Percentiles rank a stretch among this genome's conserved stretches.
Evolutionary conservation across 2,113 vertebrate genomes (phyloP).

Genomic region (Mirza zaza): DNA sequence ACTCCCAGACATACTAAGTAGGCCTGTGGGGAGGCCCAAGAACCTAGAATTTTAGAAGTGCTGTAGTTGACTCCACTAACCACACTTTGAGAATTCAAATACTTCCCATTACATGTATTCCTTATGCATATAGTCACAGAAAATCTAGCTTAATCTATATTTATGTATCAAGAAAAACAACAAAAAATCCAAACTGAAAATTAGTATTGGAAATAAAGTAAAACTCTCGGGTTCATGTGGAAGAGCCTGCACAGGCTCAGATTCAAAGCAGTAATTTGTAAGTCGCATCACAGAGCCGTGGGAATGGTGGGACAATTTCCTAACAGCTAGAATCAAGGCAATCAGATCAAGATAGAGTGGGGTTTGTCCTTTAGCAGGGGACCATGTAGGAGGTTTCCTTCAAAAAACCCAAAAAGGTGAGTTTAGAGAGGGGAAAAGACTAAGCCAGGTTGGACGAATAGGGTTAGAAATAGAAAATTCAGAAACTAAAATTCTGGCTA

Average conservation of each 20-base stretch:
- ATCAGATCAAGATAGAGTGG: neutral
- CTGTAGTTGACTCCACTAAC: neutral
- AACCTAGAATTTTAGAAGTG: neutral
- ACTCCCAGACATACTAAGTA: neutral
- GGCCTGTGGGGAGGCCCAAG: neutral
- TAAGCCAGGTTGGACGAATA: neutral
- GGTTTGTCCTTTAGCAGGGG: neutral
- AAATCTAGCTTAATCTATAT: neutral
- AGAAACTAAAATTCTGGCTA: neutral
- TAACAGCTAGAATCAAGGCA: neutral
- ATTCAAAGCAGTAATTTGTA: neutral
- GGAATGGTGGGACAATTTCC: neutral
- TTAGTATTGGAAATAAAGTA: neutral
- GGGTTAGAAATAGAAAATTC: neutral
- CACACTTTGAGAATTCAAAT: conserved; percentile 8
- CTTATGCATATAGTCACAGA: neutral
- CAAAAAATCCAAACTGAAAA: neutral
- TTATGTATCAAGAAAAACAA: neutral
- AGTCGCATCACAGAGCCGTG: neutral
- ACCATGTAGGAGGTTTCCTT: neutral
- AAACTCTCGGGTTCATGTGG: neutral
- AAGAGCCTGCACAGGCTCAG: neutral
- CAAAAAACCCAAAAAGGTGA: neutral
- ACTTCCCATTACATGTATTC: neutral
- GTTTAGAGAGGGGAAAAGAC: neutral